Base-by-base conservation (phyloP, 2,797 vertebrate genomes). In the Thalassophryne amazonica region DNA sequence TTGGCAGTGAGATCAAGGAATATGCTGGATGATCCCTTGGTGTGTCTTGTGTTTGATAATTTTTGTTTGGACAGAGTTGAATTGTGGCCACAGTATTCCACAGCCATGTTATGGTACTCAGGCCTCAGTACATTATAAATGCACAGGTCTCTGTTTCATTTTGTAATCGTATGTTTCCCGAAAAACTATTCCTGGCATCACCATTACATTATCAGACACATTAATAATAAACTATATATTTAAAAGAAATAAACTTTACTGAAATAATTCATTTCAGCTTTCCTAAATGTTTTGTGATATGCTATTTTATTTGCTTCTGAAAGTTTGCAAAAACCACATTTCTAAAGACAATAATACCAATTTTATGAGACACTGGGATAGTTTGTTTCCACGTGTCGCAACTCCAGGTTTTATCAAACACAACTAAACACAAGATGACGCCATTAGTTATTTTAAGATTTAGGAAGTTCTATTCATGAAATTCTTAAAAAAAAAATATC, bases 121-220 rank as follows among this genome's bases (percentile, higher is more conserved):
- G 50, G 53, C 60, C 34, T 61, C 35, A 24, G 62, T 61, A 55
- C 47, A 31, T 40, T 38, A 42, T 51, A 57, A 58, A 21, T 45
- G 28, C 48, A 62, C 43, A 50, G 28, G 40, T 50, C 42, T 70
- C n/a, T n/a, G n/a, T n/a, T n/a, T n/a, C 33, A 42, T 30, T 56
- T 47, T 22, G 5, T 7, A 49, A 11, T 45, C 37, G 5, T 29
- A 22, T 60, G 40, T 31, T 53, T 36, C 42, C 23, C 37, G 31
- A 18, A 31, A 34, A 43, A 21, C 14, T 34, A 43, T 63, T 55
- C 48, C 41, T 41, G 16, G 36, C 35, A 21, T 56, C 35, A 31
- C 13, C 15, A 23, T 51, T 58, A 32, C 18, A 35, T 38, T 16
- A 13, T 12, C 22, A 14, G 22, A 46, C 27, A 58, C 17, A n/a